Conservation (phyloP, 1,140 invertebrate species). For the Zaprionus ornatus region DNA sequence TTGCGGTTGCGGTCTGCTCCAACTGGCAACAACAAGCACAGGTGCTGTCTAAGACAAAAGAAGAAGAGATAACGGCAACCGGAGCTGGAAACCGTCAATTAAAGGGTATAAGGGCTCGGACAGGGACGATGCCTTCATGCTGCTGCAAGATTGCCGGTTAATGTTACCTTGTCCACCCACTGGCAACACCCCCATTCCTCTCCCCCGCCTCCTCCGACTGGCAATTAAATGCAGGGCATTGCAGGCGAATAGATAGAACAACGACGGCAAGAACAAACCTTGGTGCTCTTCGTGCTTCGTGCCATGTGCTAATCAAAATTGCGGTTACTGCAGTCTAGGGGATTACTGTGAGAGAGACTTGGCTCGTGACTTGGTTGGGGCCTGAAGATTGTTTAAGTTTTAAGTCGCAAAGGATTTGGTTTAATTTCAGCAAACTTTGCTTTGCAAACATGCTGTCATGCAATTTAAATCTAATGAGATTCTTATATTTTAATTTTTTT, state of each 20-base stretch:
- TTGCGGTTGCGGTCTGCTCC: conserved; percentile 14
- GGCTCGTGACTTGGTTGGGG: conserved; percentile 20
- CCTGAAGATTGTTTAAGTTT: conserved; percentile 7
- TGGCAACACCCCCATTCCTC: background rate
- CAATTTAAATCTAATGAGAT: background rate
- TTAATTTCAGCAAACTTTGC: background rate
- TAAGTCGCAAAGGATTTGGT: conserved; percentile 6
- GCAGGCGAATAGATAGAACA: conserved; percentile 8
- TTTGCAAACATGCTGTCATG: background rate
- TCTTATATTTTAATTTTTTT: background rate
- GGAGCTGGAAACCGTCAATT: conserved; percentile 36
- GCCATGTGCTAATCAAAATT: conserved; percentile 54
- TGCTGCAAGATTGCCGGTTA: conserved; percentile 32
- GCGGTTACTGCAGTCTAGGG: conserved; percentile 33
- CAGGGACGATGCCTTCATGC: background rate
- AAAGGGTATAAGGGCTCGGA: conserved; percentile 23
- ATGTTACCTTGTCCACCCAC: conserved; percentile 21
- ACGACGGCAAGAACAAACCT: background rate
- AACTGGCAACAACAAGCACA: conserved; percentile 2
- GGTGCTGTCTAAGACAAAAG: background rate
- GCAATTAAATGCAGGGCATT: conserved; percentile 50
- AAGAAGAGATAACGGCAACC: conserved; percentile 2
- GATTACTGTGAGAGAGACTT: background rate
- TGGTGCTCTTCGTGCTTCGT: conserved; percentile 19
- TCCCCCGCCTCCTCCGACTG: background rate